Percentiles rank a stretch among this genome's conserved stretches.
Evolutionary conservation across 2,888 invertebrate genomes (phyloP).

Genomic region (Rotaria socialis): DNA sequence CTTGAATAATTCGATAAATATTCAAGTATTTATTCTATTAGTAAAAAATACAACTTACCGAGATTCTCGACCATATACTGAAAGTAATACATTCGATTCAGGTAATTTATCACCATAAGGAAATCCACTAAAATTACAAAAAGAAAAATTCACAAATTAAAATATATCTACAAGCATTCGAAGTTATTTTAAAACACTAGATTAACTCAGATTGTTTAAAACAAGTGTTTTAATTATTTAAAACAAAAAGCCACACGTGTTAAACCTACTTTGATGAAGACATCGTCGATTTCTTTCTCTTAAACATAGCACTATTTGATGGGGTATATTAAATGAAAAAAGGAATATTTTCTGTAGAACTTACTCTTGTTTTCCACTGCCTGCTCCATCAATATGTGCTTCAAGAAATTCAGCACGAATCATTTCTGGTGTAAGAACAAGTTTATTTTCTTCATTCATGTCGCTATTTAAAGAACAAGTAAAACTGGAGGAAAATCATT

Average conservation of each 20-base stretch:
- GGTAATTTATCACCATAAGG: constrained; percentile 56
- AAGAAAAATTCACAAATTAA: background rate
- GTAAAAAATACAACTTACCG: constrained; percentile 49
- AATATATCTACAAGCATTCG: too few relatives aligned
- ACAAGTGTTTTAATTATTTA: constrained; percentile 27
- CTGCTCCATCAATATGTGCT: background rate
- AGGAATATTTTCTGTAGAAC: background rate
- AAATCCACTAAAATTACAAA: constrained; percentile 48
- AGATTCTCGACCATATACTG: constrained; percentile 53
- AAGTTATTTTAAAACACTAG: too few relatives aligned
- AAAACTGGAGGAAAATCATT: too few relatives aligned
- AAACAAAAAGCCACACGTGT: constrained; percentile 32
- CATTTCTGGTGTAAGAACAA: constrained; percentile 55
- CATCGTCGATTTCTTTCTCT: constrained; percentile 8
- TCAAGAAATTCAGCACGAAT: constrained; percentile 53
- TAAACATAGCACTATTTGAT: constrained; percentile 10
- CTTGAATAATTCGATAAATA: constrained; percentile 49
- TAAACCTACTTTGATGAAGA: background rate
- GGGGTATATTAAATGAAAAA: background rate
- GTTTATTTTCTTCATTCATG: constrained; percentile 26
- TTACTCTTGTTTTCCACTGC: background rate
- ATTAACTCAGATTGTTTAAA: too few relatives aligned
- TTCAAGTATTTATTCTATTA: background rate
- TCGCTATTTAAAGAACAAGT: background rate
- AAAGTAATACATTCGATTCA: constrained; percentile 54